Base-by-base conservation (phyloP, 2,888 invertebrate species). In the Oxycera nigricornis region DNA sequence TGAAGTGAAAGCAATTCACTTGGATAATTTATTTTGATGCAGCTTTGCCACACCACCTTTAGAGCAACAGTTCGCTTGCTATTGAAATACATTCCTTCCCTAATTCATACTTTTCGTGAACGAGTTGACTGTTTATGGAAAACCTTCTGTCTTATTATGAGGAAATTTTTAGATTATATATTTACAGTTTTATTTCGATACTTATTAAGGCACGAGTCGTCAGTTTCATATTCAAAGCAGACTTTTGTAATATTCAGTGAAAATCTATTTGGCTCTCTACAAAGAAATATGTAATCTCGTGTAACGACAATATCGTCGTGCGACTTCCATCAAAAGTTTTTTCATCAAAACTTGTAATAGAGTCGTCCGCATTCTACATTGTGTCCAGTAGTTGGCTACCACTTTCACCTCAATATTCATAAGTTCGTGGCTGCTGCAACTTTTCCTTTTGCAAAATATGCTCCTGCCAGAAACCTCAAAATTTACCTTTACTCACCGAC, bases 311-410 rank as follows among this genome's bases (percentile, higher is more conserved):
- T 55, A 55, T 11, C 11, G 20, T 55, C 14, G n/a, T 20, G 9
- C 20, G 55, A 55, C 28, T 59, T 59, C n/a, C 30, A 30, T 26
- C 59, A 59, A 61, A 65, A 65, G 41, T 65, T 65, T 65, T 65
- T 65, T 65, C 65, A 65, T 65, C 65, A 65, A 39, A 65, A 65
- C 39, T 65, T 65, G 24, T 41, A 57, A 46, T 46, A 46, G 46
- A 46, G 46, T 46, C 46, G 46, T 46, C 14, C 46, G 14, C 17
- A n/a, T 46, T 46, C 17, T 46, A 3, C 46, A 11, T 14, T 7
- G 46, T 46, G 46, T 46, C 46, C 46, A 46, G 6, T 11, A 46
- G 46, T 3, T 4, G 26, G 4, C 30, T n/a, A 1, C 59, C 28
- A 30, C 30, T 28, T 59, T 59, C 59, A 28, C 59, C 59, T 28